Conservation (phyloP, 1,140 invertebrate genomes). For the Glomeris maerens region DNA sequence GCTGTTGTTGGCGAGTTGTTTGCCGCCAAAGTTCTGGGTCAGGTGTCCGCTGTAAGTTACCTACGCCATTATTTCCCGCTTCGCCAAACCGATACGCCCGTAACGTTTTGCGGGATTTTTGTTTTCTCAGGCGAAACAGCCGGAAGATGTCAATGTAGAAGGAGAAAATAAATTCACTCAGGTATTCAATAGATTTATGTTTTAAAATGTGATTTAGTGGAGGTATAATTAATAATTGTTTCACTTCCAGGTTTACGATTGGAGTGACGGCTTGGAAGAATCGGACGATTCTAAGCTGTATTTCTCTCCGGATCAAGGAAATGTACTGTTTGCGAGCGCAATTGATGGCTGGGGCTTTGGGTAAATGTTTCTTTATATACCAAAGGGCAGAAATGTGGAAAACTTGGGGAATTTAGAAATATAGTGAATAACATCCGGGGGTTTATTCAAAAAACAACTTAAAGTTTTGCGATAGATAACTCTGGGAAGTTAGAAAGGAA, state of each 20-base stretch:
- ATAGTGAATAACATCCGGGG: too few relatives aligned
- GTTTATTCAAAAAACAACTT: too few relatives aligned
- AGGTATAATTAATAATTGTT: background rate
- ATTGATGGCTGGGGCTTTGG: constrained; percentile 94
- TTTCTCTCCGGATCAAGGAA: constrained; percentile 81
- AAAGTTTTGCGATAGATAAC: too few relatives aligned
- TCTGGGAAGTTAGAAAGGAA: too few relatives aligned
- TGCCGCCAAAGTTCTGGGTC: constrained; percentile 59
- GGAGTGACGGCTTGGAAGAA: constrained; percentile 67
- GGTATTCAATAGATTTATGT: background rate
- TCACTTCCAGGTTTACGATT: constrained; percentile 41
- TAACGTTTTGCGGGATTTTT: background rate
- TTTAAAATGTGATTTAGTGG: background rate
- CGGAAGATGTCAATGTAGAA: background rate
- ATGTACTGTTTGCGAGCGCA: constrained; percentile 93
- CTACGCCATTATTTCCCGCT: background rate
- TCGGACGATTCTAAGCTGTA: constrained; percentile 76
- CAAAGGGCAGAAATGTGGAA: too few relatives aligned
- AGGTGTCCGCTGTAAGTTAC: constrained; percentile 23
- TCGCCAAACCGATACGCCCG: background rate
- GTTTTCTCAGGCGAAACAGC: background rate
- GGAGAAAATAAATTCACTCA: background rate
- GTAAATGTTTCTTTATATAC: too few relatives aligned
- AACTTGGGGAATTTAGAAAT: too few relatives aligned
- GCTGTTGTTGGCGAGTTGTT: constrained; percentile 82